A percentile compares a stretch with the other conserved stretches of the same genome.
Evolutionary conservation across 2,888 invertebrate genomes (phyloP).

Genomic region (Athetis lepigone): DNA sequence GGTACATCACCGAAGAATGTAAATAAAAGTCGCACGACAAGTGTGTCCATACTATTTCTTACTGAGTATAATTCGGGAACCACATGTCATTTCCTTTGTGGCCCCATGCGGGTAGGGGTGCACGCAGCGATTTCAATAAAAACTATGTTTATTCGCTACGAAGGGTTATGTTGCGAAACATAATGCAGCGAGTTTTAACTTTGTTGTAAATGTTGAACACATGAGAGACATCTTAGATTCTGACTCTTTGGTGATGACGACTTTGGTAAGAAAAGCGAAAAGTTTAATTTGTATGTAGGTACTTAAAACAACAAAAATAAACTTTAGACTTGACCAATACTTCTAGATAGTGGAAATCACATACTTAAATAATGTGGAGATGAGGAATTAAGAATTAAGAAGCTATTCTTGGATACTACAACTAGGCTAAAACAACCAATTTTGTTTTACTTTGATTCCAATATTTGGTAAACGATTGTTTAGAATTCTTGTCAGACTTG

Average conservation of each 20-base stretch:
- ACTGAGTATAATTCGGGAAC: constrained; percentile 82
- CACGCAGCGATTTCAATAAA: constrained; percentile 71
- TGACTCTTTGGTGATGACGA: neutral
- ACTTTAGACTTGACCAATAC: too few species aligned
- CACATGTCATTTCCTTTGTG: constrained; percentile 89
- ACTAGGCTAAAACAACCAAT: too few species aligned
- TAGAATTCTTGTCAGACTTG: neutral
- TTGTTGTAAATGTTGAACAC: neutral
- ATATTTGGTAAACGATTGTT: too few species aligned
- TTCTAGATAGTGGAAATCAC: too few species aligned
- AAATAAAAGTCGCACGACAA: neutral
- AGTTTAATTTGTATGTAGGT: too few species aligned
- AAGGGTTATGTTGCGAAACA: constrained; percentile 74
- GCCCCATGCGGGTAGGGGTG: constrained; percentile 77
- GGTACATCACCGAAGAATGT: neutral
- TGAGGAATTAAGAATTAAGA: too few species aligned
- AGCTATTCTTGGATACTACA: too few species aligned
- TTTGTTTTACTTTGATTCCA: too few species aligned
- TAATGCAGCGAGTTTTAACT: constrained; percentile 1
- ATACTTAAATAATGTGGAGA: too few species aligned
- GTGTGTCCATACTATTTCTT: constrained; percentile 70
- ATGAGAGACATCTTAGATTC: neutral
- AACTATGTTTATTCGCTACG: constrained; percentile 65
- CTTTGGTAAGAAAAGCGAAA: too few species aligned
- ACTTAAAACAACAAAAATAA: too few species aligned